Evolutionary conservation across 2,797 vertebrate genomes (phyloP).

Genomic region (Champsocephalus esox): DNA sequence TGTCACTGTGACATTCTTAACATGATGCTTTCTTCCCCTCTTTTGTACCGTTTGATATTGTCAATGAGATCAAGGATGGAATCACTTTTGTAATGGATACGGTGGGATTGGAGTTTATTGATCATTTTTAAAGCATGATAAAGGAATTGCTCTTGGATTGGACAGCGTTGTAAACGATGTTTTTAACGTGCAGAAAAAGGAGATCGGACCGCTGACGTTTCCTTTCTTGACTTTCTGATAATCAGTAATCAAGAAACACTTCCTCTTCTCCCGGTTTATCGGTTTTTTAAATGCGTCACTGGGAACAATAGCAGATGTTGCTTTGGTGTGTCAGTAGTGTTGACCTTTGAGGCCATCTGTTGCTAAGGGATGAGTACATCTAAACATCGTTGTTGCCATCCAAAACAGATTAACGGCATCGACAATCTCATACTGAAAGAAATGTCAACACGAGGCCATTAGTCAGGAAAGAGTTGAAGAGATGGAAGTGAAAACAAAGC

Average conservation of each 20-base stretch:
- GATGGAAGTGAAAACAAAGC: not conserved
- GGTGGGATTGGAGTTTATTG: not conserved
- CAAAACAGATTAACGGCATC: not conserved
- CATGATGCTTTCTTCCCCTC: not conserved
- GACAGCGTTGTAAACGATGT: not conserved
- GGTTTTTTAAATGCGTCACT: slow-evolving; percentile 9
- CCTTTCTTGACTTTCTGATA: slow-evolving; percentile 11
- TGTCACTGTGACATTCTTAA: slow-evolving; percentile 28
- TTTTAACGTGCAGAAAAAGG: slow-evolving; percentile 11
- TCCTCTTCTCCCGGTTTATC: not conserved
- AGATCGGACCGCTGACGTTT: slow-evolving; percentile 5
- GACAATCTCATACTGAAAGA: slow-evolving; percentile 18
- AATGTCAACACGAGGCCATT: not conserved
- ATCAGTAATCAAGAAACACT: slow-evolving; percentile 27
- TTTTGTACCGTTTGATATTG: slow-evolving; percentile 23
- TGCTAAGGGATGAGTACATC: slow-evolving; percentile 22
- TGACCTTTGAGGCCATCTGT: slow-evolving; percentile 34
- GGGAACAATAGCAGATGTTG: not conserved
- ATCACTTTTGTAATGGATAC: slow-evolving; percentile 15
- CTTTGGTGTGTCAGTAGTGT: slow-evolving; percentile 16
- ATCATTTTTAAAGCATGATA: not conserved
- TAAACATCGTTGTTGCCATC: slow-evolving; percentile 9
- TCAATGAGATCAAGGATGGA: slow-evolving; percentile 4
- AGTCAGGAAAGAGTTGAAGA: not conserved
- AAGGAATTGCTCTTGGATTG: not conserved